Percentiles rank a stretch among this genome's conserved stretches.
phyloP scores from a whole-genome alignment of 2,797 vertebrate genomes.

The Poeciliopsis presidionis region DNA sequence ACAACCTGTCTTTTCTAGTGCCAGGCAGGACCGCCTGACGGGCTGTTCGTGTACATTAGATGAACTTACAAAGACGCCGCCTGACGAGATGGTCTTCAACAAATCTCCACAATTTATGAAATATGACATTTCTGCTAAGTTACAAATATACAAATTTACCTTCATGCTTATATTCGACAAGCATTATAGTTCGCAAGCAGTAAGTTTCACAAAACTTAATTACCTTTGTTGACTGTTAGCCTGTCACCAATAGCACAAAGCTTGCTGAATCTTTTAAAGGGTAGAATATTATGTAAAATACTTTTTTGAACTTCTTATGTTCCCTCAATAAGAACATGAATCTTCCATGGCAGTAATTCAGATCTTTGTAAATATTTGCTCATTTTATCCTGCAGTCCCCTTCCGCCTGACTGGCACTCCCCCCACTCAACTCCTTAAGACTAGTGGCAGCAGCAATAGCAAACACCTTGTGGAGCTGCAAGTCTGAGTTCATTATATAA shows the following conservation, averaged over 20 bases:
- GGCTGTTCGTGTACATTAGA: conserved; percentile 16
- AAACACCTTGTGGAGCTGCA: no score
- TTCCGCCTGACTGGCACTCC: no score
- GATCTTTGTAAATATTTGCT: no score
- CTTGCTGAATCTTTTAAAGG: not conserved
- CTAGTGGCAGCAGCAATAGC: no score
- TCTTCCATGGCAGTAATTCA: no score
- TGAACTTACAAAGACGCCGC: conserved; percentile 17
- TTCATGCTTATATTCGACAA: not conserved
- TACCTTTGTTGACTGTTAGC: not conserved
- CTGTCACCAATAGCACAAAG: not conserved
- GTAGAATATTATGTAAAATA: no score
- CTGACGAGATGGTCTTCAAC: not conserved
- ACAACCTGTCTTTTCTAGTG: conserved; percentile 70
- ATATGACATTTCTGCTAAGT: not conserved
- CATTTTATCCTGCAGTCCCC: no score
- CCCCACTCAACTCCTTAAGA: no score
- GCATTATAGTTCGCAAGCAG: not conserved
- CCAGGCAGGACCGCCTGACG: conserved; percentile 42
- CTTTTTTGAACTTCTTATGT: no score
- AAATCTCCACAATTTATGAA: not conserved
- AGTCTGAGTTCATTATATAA: no score
- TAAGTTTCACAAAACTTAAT: not conserved
- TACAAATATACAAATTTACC: not conserved
- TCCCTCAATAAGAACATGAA: no score